Conservation (phyloP, 2,113 vertebrate species). For the Triplophysa tibetana region DNA sequence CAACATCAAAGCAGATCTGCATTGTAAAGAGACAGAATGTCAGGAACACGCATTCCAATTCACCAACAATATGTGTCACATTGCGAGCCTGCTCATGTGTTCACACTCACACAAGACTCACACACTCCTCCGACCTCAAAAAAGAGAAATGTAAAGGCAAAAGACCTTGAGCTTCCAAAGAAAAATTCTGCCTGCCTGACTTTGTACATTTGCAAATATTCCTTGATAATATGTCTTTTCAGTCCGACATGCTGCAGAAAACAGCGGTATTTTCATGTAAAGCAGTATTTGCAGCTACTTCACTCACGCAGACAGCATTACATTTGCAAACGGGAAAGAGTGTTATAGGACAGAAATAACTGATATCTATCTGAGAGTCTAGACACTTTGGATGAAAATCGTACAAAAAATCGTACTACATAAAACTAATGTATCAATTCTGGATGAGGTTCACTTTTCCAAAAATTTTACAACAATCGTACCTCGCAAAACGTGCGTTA, state of each 20-base stretch:
- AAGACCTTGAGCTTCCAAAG: constrained; percentile 25
- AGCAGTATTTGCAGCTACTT: background rate
- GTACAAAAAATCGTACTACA: too few species aligned
- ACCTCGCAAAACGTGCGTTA: too few species aligned
- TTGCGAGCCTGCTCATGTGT: background rate
- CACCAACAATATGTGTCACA: background rate
- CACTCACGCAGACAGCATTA: background rate
- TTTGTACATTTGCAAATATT: constrained; percentile 15
- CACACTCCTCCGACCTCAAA: background rate
- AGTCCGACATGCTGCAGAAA: background rate
- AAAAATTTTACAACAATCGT: too few species aligned
- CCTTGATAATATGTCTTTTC: constrained; percentile 26
- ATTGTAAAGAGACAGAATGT: background rate
- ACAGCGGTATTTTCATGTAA: background rate
- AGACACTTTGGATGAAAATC: background rate
- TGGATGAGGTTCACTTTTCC: too few species aligned
- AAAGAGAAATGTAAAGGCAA: background rate
- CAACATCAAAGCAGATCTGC: background rate
- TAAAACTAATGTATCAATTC: too few species aligned
- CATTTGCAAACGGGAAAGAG: background rate
- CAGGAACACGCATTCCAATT: background rate
- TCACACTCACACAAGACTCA: background rate
- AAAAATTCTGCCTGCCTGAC: constrained; percentile 9
- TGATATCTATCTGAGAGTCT: background rate
- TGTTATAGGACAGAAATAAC: background rate